Conservation (phyloP, 2,113 vertebrate species). For the Myotis davidii region DNA sequence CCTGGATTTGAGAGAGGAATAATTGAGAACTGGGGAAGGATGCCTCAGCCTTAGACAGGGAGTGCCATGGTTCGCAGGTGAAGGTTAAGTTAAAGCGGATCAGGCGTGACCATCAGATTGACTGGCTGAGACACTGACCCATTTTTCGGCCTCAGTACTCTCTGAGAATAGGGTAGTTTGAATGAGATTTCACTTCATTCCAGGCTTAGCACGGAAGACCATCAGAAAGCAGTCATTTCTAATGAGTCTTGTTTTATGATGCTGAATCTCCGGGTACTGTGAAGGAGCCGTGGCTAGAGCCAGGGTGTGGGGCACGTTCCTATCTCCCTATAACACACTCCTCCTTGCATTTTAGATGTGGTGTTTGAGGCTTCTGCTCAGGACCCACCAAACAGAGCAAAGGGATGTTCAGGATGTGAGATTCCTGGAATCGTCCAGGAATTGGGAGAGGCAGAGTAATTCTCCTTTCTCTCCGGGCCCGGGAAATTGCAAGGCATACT, state of each 20-base stretch:
- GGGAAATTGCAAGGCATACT: background rate
- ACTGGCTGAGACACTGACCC: background rate
- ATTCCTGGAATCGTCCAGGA: background rate
- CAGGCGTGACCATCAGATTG: background rate
- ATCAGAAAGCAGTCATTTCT: background rate
- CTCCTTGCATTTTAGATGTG: background rate
- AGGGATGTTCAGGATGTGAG: background rate
- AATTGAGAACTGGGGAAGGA: background rate
- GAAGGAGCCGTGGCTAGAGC: background rate
- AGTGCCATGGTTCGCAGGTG: background rate
- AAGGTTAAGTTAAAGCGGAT: background rate
- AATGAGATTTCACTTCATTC: background rate
- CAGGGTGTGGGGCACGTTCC: background rate
- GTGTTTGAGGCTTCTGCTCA: background rate
- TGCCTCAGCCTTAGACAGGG: background rate
- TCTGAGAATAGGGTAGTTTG: background rate
- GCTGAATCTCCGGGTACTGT: background rate
- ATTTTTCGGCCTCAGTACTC: background rate
- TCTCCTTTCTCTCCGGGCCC: background rate
- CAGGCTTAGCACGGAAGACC: background rate
- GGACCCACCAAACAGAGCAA: background rate
- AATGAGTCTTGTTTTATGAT: background rate
- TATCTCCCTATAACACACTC: background rate
- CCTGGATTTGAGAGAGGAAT: background rate
- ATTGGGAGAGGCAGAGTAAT: background rate